Evolutionary conservation across 2,113 vertebrate species (phyloP), one percentile per base, ranked within the genome.

Genomic region (Cinclus cinclus): DNA sequence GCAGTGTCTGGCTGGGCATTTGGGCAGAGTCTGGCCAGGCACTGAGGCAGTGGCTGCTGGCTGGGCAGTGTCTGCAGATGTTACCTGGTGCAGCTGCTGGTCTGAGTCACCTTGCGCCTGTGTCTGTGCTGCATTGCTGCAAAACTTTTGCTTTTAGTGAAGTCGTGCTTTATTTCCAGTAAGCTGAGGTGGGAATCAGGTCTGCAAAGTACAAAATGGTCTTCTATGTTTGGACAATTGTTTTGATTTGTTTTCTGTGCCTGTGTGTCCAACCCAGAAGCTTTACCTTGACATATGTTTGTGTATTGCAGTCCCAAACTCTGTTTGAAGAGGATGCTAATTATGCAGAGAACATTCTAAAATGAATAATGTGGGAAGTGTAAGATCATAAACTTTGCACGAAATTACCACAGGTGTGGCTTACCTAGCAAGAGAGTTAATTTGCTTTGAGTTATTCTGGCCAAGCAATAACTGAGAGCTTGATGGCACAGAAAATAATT

Each of bases 361-460:
- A 86, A 73, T 27, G 58, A 83, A 14, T 46, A 59, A 50, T 31
- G 28, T 63, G 63, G 86, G 82, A 85, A 87, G 22, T 44, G 27
- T 67, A 89, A 79, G 70, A 91, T 77, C 50, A 76, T 88, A 93
- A 93, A 88, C 42, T 70, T 22, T 37, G n/a, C 58, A 15, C 24
- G 59, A 63, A 87, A 76, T 91, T 89, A 44, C 60, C 41, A 5
- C 47, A 90, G 91, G 69, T 89, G 94, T 91, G 91, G 47, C 77
- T 87, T 82, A 84, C 52, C 68, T 53, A 52, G 83, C 65, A 89
- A 64, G 87, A 86, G 68, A 89, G 13, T 75, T 81, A 55, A 94
- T 94, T 94, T 93, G 64, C 76, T 17, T 89, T 75, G 60, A 92
- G 56, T 84, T 90, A 23, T 68, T 73, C 67, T 49, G 31, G 52